These are phyloP conservation scores for Anneissia japonica DNA, from an alignment of 35 echinoderm and acorn worm genomes.

Conservation along the genomic window DNA sequence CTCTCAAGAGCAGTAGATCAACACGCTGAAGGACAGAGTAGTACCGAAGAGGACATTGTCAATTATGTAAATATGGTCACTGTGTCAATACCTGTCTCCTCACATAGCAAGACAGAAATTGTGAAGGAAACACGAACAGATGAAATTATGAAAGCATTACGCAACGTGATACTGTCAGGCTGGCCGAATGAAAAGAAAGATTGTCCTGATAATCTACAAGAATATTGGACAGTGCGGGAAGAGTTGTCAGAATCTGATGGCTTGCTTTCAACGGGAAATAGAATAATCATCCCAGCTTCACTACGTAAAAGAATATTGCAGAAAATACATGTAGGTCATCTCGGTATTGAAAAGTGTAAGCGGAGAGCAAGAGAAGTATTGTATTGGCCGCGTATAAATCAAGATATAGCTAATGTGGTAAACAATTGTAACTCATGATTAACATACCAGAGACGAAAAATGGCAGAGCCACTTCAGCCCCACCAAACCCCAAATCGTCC, in stretches of 20 bases:
- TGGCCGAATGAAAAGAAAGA: background rate
- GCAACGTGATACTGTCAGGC: background rate
- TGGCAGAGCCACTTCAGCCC: background rate
- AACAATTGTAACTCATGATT: background rate
- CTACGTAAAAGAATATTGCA: background rate
- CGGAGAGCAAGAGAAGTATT: slow-evolving; percentile 15
- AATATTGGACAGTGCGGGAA: background rate
- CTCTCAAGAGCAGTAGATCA: slow-evolving; percentile 5
- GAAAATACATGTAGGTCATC: slow-evolving; percentile 21
- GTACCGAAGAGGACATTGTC: background rate
- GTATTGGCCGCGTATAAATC: slow-evolving; percentile 14
- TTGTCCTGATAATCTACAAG: background rate
- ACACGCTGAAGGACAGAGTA: background rate
- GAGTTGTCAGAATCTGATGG: background rate
- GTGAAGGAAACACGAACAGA: slow-evolving; percentile 2
- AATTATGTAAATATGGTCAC: background rate
- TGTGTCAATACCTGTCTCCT: background rate
- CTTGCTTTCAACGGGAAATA: background rate
- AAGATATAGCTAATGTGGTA: background rate
- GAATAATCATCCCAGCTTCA: slow-evolving; percentile 1
- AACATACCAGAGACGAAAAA: background rate
- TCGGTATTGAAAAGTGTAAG: slow-evolving; percentile 37
- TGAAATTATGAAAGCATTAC: background rate
- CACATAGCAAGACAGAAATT: background rate
- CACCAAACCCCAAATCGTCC: slow-evolving; percentile 13